phyloP scores from a whole-genome alignment of 2,888 invertebrate genomes.

The Meganola albula region DNA sequence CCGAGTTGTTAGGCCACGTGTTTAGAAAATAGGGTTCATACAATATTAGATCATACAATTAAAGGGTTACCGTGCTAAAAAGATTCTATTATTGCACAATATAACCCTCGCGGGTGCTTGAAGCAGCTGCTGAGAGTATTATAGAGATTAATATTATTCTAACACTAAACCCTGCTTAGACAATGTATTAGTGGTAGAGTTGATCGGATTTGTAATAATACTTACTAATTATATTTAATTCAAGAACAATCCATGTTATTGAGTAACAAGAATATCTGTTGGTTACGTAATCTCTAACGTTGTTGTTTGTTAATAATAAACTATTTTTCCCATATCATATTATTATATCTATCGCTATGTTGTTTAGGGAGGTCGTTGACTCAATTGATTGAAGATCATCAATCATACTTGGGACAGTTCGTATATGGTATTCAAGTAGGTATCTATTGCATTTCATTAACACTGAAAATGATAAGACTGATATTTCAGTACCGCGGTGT shows the following conservation, averaged over 20 bases:
- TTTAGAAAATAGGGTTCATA: constrained; percentile 49
- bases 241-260: constrained; percentile 1
- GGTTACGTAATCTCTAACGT: constrained; percentile 22
- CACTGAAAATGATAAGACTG: constrained; percentile 43
- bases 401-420: constrained; percentile 60
- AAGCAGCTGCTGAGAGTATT: constrained; percentile 54
- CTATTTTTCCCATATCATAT: no score
- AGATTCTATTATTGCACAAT: constrained; percentile 52
- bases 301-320: constrained; percentile 34
- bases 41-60: constrained; percentile 45
- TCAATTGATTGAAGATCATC: constrained; percentile 70
- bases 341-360: no score
- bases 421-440: no score
- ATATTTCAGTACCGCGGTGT: no score
- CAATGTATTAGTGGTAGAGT: constrained; percentile 32
- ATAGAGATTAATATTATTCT: constrained; percentile 59
- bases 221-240: neutral
- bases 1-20: constrained; percentile 35
- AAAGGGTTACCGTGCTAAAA: constrained; percentile 73
- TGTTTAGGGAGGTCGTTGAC: constrained; percentile 49
- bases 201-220: constrained; percentile 47
- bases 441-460: constrained; percentile 62
- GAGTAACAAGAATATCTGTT: constrained; percentile 17
- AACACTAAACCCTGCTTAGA: constrained; percentile 43
- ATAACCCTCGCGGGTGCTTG: constrained; percentile 46